Evolutionary conservation across 30 jellyfish, hydroid and myxozoan genomes (phyloP).

Genomic region (Chrysaora quinquecirrha): DNA sequence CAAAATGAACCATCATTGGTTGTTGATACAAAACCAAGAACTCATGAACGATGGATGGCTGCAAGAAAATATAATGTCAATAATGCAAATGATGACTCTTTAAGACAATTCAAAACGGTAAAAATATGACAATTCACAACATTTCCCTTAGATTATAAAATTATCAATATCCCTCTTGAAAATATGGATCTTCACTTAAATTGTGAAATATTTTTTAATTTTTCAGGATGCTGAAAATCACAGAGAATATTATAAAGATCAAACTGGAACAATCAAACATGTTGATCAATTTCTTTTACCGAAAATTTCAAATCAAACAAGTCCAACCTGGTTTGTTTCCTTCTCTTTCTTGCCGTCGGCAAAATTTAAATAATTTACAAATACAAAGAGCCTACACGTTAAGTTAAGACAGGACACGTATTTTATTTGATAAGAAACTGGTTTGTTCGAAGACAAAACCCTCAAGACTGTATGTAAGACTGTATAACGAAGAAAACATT

Average conservation of each 20-base stretch:
- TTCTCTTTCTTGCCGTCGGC: neutral
- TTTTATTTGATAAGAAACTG: no score
- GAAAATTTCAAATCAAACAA: slow-evolving; percentile 38
- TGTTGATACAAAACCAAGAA: slow-evolving; percentile 49
- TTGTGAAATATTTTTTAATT: no score
- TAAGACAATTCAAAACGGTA: slow-evolving; percentile 54
- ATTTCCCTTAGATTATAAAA: no score
- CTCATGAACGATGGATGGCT: slow-evolving; percentile 72
- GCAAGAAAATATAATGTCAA: slow-evolving; percentile 46
- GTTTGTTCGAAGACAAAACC: neutral
- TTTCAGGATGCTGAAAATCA: slow-evolving; percentile 70
- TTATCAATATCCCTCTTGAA: no score
- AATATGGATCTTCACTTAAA: no score
- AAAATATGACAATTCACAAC: no score
- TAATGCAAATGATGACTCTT: slow-evolving; percentile 17
- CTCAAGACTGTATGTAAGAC: no score
- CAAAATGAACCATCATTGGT: slow-evolving; percentile 71
- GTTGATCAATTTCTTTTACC: slow-evolving; percentile 45
- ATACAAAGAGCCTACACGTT: neutral
- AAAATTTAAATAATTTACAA: no score
- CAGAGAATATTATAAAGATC: slow-evolving; percentile 72
- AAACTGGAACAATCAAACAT: slow-evolving; percentile 27
- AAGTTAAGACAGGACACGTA: neutral
- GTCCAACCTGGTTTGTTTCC: slow-evolving; percentile 38
- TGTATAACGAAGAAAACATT: no score